Percentiles rank a stretch among this genome's conserved stretches.
These are phyloP conservation scores for Nylanderia fulva DNA, from an alignment of 1,140 invertebrate genomes.

Conservation along the genomic window DNA sequence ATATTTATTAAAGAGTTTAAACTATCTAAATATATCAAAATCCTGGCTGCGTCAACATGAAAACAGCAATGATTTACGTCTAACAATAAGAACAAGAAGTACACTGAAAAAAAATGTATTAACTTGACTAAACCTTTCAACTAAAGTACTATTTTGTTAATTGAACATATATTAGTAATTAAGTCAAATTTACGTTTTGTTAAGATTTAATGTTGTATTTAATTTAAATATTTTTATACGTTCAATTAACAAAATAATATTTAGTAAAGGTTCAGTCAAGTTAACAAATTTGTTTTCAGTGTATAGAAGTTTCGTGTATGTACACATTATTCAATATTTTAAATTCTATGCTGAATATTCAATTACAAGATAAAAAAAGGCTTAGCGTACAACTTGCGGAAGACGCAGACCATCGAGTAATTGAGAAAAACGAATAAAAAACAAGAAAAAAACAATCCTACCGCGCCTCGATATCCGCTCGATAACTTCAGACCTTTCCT, in stretches of 20 bases:
- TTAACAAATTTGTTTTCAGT: too few species aligned
- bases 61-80: constrained; percentile 4
- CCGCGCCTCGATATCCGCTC: constrained; percentile 24
- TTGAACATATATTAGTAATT: too few species aligned
- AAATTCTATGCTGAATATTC: background rate
- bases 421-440: too few species aligned
- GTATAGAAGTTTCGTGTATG: constrained; percentile 15
- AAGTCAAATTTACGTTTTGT: too few species aligned
- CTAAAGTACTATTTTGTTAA: too few species aligned
- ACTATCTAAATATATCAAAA: background rate
- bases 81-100: constrained; percentile 10
- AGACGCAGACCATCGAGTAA: constrained; percentile 22
- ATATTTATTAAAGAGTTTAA: background rate
- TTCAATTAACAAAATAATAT: too few species aligned
- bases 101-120: too few species aligned
- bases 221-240: too few species aligned
- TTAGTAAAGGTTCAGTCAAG: too few species aligned
- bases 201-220: too few species aligned
- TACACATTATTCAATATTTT: background rate
- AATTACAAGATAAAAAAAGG: constrained; percentile 20
- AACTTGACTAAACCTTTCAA: too few species aligned
- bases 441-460: constrained; percentile 14
- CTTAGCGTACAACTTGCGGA: constrained; percentile 25
- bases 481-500: background rate
- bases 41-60: background rate